phyloP scores from a whole-genome alignment of 2,113 vertebrate species.

The Otolemur garnettii region DNA sequence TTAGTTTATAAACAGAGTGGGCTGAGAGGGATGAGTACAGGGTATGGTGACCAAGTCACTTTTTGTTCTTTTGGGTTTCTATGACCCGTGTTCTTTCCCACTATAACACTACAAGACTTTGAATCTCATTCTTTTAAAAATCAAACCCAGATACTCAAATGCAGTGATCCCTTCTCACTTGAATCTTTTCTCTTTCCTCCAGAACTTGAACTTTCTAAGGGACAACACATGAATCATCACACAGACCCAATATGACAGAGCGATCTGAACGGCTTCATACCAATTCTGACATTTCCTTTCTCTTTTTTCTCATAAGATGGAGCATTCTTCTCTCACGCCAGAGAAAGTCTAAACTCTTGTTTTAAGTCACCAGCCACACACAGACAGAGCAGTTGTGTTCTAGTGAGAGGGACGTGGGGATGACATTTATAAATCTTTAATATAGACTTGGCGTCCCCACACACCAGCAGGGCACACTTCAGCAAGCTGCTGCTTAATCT shows the following conservation, averaged over 20 bases:
- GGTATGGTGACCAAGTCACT: not conserved
- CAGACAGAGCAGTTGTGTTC: not conserved
- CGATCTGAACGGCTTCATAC: not conserved
- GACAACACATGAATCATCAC: not conserved
- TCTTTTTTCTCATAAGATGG: not conserved
- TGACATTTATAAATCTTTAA: not conserved
- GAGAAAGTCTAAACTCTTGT: not conserved
- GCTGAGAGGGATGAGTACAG: not conserved
- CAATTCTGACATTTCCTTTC: not conserved
- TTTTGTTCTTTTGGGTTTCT: not conserved
- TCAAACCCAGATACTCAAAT: not conserved
- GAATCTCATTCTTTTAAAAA: not conserved
- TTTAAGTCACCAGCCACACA: not conserved
- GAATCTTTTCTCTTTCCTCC: not conserved
- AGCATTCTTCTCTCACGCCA: not conserved
- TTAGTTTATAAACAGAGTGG: not conserved
- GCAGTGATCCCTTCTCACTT: not conserved
- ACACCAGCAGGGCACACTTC: not conserved
- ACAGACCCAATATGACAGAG: not conserved
- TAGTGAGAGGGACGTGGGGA: not conserved
- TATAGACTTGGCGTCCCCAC: not conserved
- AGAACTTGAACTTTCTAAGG: not conserved
- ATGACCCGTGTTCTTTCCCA: not conserved
- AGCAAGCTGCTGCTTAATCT: not conserved
- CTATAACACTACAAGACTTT: not conserved